A percentile compares a stretch with the other conserved stretches of the same genome.
Evolutionary conservation across 2,113 vertebrate species (phyloP).

Genomic region (Brachyhypopomus occidentalis): DNA sequence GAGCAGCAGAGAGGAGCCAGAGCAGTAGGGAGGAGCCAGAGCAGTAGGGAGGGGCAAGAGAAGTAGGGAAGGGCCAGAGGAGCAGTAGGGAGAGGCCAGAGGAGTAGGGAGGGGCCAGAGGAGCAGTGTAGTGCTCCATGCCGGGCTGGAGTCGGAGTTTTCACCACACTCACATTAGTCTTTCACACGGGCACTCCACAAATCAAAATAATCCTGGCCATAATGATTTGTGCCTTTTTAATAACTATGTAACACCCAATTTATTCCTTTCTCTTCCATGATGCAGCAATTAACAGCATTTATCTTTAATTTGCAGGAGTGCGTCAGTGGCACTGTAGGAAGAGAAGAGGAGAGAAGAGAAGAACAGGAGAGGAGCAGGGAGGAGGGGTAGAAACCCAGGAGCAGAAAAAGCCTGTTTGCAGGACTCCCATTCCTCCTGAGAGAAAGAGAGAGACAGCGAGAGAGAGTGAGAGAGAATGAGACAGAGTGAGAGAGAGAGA

Average conservation of each 20-base stretch:
- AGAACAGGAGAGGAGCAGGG: not conserved
- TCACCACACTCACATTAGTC: slow-evolving; percentile 42
- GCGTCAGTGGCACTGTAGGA: slow-evolving; percentile 56
- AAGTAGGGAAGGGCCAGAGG: not conserved
- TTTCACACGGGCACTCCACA: slow-evolving; percentile 65
- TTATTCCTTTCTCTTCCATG: slow-evolving; percentile 68
- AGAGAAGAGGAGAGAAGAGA: slow-evolving; percentile 47
- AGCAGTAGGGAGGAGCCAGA: too few species aligned
- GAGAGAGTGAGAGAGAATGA: not conserved
- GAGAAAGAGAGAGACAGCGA: not conserved
- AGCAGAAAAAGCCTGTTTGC: not conserved
- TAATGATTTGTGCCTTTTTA: slow-evolving; percentile 75
- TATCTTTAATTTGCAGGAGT: slow-evolving; percentile 66
- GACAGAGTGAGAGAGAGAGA: not conserved
- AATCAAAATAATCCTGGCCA: slow-evolving; percentile 72
- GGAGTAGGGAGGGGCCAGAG: too few species aligned
- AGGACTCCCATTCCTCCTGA: too few species aligned
- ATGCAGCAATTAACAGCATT: slow-evolving; percentile 74
- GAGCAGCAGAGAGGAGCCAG: slow-evolving; percentile 23
- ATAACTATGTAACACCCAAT: slow-evolving; percentile 75
- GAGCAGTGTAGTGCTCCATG: slow-evolving; percentile 13
- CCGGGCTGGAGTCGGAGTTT: slow-evolving; percentile 31
- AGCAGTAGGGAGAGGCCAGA: slow-evolving; percentile 20
- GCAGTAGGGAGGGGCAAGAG: not conserved
- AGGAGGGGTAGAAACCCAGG: not conserved